Evolutionary conservation across 2,888 invertebrate genomes (phyloP).

Genomic region (Crematogaster levior): DNA sequence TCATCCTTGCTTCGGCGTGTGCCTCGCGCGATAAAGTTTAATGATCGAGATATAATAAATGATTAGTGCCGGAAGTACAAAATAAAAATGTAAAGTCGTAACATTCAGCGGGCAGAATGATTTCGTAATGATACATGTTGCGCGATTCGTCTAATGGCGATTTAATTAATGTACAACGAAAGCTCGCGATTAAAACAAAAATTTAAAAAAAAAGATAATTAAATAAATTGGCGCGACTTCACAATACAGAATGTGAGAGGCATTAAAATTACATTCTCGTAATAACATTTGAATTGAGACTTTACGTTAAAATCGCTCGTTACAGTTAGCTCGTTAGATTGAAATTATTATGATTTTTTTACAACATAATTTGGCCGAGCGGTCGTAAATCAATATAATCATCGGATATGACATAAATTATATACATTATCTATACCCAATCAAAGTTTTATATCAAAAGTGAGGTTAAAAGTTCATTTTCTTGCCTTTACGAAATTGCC

Average conservation of each 20-base stretch:
- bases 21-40: slow-evolving; percentile 25
- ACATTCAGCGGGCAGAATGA: not conserved
- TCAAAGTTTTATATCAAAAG: slow-evolving; percentile 43
- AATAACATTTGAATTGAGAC: not conserved
- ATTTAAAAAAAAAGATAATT: not conserved
- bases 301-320: not conserved
- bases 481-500: slow-evolving; percentile 29
- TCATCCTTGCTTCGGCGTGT: slow-evolving; percentile 1
- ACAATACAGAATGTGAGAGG: not conserved
- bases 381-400: slow-evolving; percentile 2
- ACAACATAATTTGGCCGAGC: not conserved
- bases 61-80: slow-evolving; percentile 36
- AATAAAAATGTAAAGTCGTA: slow-evolving; percentile 28
- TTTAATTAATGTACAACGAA: not conserved
- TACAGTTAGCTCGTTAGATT: not conserved
- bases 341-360: not conserved
- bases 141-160: slow-evolving; percentile 4
- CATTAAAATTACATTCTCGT: not conserved
- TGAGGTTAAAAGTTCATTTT: slow-evolving; percentile 55
- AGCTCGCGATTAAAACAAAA: not conserved
- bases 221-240: not conserved
- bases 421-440: slow-evolving; percentile 33
- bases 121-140: slow-evolving; percentile 14
- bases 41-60: slow-evolving; percentile 3
- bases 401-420: slow-evolving; percentile 49